Evolutionary conservation across 2,888 invertebrate genomes (phyloP).

Genomic region (Leptodirus hochenwartii): DNA sequence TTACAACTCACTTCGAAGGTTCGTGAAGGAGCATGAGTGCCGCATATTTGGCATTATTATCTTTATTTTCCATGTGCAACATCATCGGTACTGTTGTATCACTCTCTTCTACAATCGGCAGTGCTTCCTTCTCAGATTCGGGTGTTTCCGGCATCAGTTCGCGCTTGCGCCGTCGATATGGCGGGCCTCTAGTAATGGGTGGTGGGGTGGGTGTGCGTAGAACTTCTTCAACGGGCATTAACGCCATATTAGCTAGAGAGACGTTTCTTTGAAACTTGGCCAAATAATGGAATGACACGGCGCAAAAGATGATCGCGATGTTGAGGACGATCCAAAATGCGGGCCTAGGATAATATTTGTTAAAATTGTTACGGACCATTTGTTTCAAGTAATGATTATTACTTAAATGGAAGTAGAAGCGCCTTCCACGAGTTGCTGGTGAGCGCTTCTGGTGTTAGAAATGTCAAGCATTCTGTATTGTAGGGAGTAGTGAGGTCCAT

Average conservation of each 20-base stretch:
- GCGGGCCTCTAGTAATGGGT: too few relatives aligned
- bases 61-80: constrained; percentile 16
- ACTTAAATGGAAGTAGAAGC: constrained; percentile 63
- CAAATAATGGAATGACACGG: constrained; percentile 43
- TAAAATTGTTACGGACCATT: too few relatives aligned
- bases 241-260: too few relatives aligned
- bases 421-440: constrained; percentile 74
- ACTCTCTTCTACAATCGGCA: too few relatives aligned
- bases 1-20: too few relatives aligned
- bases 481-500: constrained; percentile 63
- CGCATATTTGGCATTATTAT: constrained; percentile 19
- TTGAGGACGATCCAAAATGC: constrained; percentile 61
- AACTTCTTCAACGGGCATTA: too few relatives aligned
- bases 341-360: constrained; percentile 16
- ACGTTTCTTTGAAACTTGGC: constrained; percentile 46
- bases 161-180: too few relatives aligned
- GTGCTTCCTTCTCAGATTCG: too few relatives aligned
- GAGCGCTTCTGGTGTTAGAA: constrained; percentile 63
- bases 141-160: too few relatives aligned
- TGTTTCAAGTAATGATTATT: too few relatives aligned
- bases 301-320: constrained; percentile 44
- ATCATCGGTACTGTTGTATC: constrained; percentile 17
- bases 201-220: too few relatives aligned
- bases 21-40: constrained; percentile 20
- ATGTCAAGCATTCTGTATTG: constrained; percentile 67